These are phyloP conservation scores for Heteractis magnifica DNA, from an alignment of 92 coral and sea anemone genomes.

Conservation along the genomic window DNA sequence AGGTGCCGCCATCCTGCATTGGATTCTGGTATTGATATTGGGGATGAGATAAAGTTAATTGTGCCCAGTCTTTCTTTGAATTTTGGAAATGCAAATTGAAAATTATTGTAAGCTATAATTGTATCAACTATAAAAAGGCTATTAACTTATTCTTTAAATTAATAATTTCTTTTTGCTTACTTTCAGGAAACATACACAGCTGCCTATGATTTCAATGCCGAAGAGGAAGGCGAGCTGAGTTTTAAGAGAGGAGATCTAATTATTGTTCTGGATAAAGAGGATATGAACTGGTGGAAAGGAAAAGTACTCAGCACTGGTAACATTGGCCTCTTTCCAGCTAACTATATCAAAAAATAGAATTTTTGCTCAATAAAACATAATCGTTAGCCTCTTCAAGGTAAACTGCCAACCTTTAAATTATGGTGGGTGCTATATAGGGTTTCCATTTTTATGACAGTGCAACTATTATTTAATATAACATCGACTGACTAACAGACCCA, in stretches of 20 bases:
- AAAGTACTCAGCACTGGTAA: slow-evolving; percentile 26
- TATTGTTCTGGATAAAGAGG: slow-evolving; percentile 65
- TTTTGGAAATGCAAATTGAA: not conserved
- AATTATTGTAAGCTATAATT: not conserved
- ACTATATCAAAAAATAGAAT: slow-evolving; percentile 50
- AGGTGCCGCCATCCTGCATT: too few relatives aligned
- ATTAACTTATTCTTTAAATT: too few relatives aligned
- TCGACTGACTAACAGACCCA: too few relatives aligned
- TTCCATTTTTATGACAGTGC: too few relatives aligned
- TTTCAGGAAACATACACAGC: slow-evolving; percentile 31
- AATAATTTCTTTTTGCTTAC: not conserved
- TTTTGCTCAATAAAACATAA: not conserved
- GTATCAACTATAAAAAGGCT: not conserved
- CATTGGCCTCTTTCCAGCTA: slow-evolving; percentile 87
- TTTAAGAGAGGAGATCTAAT: slow-evolving; percentile 82
- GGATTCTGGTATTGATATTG: too few relatives aligned
- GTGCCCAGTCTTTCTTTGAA: too few relatives aligned
- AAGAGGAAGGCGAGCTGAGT: slow-evolving; percentile 89
- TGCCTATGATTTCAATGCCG: slow-evolving; percentile 69
- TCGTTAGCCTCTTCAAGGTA: not conserved
- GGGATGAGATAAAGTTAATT: too few relatives aligned
- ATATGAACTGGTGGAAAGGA: slow-evolving; percentile 95
- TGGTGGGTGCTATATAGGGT: too few relatives aligned
- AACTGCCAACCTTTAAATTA: too few relatives aligned
- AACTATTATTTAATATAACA: too few relatives aligned